Conservation (phyloP, 1,140 invertebrate genomes). For the Brachionus koreanus region DNA sequence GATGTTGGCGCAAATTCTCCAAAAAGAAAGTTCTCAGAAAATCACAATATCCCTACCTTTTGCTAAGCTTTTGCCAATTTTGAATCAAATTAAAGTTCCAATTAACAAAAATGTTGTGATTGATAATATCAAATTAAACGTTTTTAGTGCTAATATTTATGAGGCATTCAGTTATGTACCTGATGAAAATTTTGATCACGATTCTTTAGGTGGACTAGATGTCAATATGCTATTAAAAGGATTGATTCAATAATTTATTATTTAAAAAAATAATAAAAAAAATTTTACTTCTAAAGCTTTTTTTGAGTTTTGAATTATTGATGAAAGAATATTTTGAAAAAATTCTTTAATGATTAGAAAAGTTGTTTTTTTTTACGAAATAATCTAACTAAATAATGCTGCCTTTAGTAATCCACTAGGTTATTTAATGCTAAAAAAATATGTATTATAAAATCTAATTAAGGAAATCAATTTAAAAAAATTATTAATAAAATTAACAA, state of each 20-base stretch:
- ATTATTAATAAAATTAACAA: too few species aligned
- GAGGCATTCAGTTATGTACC: constrained; percentile 14
- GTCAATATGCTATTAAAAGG: background rate
- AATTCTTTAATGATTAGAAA: too few species aligned
- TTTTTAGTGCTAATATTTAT: constrained; percentile 33
- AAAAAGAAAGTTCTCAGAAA: background rate
- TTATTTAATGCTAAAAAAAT: too few species aligned
- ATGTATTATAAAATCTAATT: too few species aligned
- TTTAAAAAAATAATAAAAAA: background rate
- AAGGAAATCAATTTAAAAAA: too few species aligned
- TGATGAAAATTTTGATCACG: background rate
- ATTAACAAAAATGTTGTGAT: background rate
- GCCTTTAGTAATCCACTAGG: too few species aligned
- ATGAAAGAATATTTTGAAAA: too few species aligned
- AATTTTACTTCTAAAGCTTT: background rate
- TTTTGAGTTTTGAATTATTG: too few species aligned
- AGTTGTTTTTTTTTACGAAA: too few species aligned
- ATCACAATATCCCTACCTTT: background rate
- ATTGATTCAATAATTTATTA: background rate
- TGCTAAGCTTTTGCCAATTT: constrained; percentile 17
- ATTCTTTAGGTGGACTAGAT: background rate
- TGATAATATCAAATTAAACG: background rate
- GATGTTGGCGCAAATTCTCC: background rate
- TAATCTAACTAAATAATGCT: too few species aligned
- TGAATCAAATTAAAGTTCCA: background rate